Conservation (phyloP, 2,888 invertebrate species). For the Drosophila setosimentum region DNA sequence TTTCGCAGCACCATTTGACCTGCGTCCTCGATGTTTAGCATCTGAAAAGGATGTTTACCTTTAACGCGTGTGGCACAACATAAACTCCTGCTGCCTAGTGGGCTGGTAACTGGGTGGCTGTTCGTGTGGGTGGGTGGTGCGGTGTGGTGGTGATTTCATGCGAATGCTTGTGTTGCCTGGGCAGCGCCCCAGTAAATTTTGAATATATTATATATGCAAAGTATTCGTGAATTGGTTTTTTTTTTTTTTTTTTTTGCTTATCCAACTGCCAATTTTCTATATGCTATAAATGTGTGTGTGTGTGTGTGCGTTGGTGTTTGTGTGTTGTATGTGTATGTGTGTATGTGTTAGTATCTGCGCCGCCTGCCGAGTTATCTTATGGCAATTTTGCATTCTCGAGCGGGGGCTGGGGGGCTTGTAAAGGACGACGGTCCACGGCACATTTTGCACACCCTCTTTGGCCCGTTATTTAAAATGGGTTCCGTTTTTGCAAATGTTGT, state of each 20-base stretch:
- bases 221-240: conserved; percentile 85
- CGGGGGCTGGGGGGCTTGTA: neutral
- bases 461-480: conserved; percentile 78
- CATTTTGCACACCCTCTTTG: conserved; percentile 72
- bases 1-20: conserved; percentile 67
- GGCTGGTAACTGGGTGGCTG: conserved; percentile 17
- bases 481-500: conserved; percentile 54
- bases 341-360: conserved; percentile 49
- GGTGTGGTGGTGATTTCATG: neutral
- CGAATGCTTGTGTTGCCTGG: conserved; percentile 56
- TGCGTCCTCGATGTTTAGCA: conserved; percentile 54
- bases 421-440: conserved; percentile 65
- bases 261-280: conserved; percentile 82
- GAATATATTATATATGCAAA: conserved; percentile 85
- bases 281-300: conserved; percentile 59
- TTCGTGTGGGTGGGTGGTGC: conserved; percentile 33
- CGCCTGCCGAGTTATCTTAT: conserved; percentile 79
- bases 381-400: conserved; percentile 68
- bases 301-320: conserved; percentile 28
- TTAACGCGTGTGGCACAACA: conserved; percentile 72
- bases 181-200: conserved; percentile 76
- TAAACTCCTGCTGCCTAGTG: conserved; percentile 8
- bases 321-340: conserved; percentile 22
- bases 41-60: conserved; percentile 83
- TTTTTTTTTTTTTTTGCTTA: conserved; percentile 80